Evolutionary conservation across 2,113 vertebrate genomes (phyloP), one percentile per base, ranked within the genome.

Genomic region (Hydrolagus affinis): DNA sequence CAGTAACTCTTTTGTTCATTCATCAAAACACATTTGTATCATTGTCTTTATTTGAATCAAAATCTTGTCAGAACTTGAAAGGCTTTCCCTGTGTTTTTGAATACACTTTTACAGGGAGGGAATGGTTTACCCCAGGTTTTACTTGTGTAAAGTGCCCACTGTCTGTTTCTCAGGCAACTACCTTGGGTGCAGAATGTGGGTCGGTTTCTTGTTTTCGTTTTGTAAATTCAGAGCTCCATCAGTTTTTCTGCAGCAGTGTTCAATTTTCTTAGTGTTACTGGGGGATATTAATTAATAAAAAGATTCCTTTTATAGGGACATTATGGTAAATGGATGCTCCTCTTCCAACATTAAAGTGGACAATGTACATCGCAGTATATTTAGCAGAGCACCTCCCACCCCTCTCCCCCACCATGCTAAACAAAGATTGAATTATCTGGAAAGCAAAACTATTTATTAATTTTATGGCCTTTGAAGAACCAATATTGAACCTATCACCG

Each of bases 401-500:
- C 44, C 1, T 6, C 44, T 3, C 44, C 17, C 1, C 44, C 44
- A 44, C 44, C 17, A 15, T 1, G 28, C 30, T 66, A 66, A 64
- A 25, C 25, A 64, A 80, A 80, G 23, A 12, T 6, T 25, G 32
- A 32, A 8, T 83, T 23, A 60, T 32, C 78, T 83, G 25, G 60
- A 66, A 28, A 83, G 28, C 8, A 83, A 21, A 64, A 83, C 15
- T 32, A 19, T 83, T 32, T 64, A 78, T 68, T 44, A 44, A 44
- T 32, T 83, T 66, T 66, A 83, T 66, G 62, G 60, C 78, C 78
- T 68, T 66, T 66, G 23, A 83, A 83, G 62, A 83, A 66, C 77
- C 62, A 19, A 30, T 21, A 30, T 83, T 66, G 15, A 83, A 80
- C 32, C 14, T 28, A 83, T 8, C 28, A 25, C 8, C 66, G 78